phyloP scores from a whole-genome alignment of 2,113 vertebrate species.

The Silurus asotus region DNA sequence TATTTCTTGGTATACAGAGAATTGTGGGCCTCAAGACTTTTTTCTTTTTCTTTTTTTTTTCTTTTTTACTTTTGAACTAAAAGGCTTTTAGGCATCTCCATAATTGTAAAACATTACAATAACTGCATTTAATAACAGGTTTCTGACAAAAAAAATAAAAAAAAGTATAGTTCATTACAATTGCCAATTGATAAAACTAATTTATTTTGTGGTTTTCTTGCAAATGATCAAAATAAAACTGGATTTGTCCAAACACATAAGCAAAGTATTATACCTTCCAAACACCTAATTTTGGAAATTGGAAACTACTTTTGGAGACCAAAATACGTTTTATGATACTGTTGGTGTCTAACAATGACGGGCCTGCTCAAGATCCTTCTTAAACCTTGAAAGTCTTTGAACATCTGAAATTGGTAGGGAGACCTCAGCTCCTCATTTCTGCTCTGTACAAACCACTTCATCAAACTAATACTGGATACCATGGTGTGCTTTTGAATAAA shows the following conservation, averaged over 20 bases:
- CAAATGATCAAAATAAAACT: conserved; percentile 60
- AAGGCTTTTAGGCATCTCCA: conserved; percentile 70
- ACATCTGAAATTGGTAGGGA: conserved; percentile 20
- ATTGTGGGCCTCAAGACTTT: conserved; percentile 76
- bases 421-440: conserved; percentile 47
- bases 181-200: conserved; percentile 15
- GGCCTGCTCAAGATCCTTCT: conserved; percentile 53
- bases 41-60: conserved; percentile 42
- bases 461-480: conserved; percentile 64
- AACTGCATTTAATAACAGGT: conserved; percentile 10
- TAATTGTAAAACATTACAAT: conserved; percentile 9
- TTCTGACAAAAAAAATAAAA: conserved; percentile 3
- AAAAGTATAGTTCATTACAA: conserved; percentile 12
- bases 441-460: conserved; percentile 34
- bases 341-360: conserved; percentile 70
- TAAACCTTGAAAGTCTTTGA: conserved; percentile 40
- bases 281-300: conserved; percentile 24
- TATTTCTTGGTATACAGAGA: conserved; percentile 79
- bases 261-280: neutral
- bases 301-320: conserved; percentile 49
- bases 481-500: conserved; percentile 62
- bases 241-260: conserved; percentile 43
- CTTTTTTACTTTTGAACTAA: conserved; percentile 66
- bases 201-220: conserved; percentile 35
- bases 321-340: conserved; percentile 74